A percentile compares a stretch with the other conserved stretches of the same genome.
Evolutionary conservation across 1,140 invertebrate genomes (phyloP).

Genomic region (Monochamus saltuarius): DNA sequence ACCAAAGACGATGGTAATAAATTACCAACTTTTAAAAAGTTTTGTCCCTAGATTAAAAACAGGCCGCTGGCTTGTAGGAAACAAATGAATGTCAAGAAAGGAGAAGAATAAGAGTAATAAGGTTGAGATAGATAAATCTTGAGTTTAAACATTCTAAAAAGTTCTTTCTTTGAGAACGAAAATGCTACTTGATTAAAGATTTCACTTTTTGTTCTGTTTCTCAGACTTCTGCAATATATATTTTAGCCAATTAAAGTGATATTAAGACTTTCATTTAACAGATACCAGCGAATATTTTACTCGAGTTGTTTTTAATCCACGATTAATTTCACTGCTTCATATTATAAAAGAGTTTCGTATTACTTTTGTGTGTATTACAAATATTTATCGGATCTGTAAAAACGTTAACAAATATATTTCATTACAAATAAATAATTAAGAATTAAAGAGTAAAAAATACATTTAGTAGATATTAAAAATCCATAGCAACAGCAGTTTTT

Average conservation of each 20-base stretch:
- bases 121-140: constrained; percentile 49
- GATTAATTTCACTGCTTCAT: too few species aligned
- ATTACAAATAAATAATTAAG: too few species aligned
- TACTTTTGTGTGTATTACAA: too few species aligned
- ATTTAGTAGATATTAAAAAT: too few species aligned
- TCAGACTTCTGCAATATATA: constrained; percentile 22
- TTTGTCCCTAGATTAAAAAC: constrained; percentile 48
- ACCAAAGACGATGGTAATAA: constrained; percentile 34
- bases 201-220: constrained; percentile 33
- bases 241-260: constrained; percentile 24
- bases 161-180: constrained; percentile 26
- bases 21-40: constrained; percentile 47
- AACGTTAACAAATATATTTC: too few species aligned
- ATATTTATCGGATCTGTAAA: too few species aligned
- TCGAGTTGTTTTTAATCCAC: too few species aligned
- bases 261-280: constrained; percentile 17
- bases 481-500: too few species aligned
- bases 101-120: constrained; percentile 49
- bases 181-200: constrained; percentile 38
- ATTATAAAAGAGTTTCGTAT: too few species aligned
- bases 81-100: constrained; percentile 48
- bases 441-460: too few species aligned
- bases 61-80: constrained; percentile 48
- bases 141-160: constrained; percentile 34
- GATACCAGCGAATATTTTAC: too few species aligned